phyloP scores from a whole-genome alignment of 2,888 invertebrate species.

The Sphaeridia pumilis region DNA sequence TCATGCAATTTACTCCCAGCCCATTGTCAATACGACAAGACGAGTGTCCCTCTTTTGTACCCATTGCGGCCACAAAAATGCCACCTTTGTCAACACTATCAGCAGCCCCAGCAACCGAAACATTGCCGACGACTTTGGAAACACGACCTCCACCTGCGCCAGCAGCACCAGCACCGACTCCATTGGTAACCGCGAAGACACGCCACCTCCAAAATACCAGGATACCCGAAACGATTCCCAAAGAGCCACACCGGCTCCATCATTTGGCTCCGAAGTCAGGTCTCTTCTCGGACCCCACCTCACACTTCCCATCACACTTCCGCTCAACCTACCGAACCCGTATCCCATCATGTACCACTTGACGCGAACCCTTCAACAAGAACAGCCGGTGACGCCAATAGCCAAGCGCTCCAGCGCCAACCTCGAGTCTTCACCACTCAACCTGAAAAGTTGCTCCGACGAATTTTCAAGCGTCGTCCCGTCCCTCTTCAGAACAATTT shows the following conservation, averaged over 20 bases:
- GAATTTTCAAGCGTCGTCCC: neutral
- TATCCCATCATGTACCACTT: neutral
- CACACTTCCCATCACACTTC: neutral
- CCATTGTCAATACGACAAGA: constrained; percentile 19
- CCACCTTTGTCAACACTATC: constrained; percentile 33
- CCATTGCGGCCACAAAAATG: constrained; percentile 35
- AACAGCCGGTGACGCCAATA: neutral
- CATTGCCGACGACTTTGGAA: neutral
- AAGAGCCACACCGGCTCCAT: neutral
- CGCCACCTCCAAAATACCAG: neutral
- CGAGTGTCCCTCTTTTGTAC: constrained; percentile 34
- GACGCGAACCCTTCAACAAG: no score
- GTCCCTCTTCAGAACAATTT: constrained; percentile 27
- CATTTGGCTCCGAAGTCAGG: no score
- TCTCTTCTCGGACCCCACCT: no score
- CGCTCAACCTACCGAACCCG: neutral
- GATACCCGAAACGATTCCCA: neutral
- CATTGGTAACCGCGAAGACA: neutral
- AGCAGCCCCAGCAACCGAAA: constrained; percentile 8
- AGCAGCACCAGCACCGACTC: neutral
- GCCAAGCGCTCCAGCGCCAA: neutral
- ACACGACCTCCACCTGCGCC: neutral
- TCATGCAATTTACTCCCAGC: constrained; percentile 35
- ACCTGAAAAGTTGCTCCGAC: neutral
- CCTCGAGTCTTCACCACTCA: neutral